Conservation (phyloP, 2,888 invertebrate genomes). For the Argynnis bischoffii region DNA sequence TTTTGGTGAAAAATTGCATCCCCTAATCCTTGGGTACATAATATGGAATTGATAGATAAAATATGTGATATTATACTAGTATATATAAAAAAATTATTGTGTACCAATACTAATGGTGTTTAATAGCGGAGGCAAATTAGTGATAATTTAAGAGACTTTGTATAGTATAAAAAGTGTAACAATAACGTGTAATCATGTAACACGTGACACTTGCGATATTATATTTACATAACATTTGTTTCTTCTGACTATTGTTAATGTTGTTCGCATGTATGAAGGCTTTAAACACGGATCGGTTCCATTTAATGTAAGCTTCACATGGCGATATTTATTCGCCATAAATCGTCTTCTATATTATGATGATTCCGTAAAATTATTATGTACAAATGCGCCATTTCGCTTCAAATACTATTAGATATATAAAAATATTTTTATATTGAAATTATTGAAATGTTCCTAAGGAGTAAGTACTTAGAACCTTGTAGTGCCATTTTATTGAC, state of each 20-base stretch:
- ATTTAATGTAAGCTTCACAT: conserved; percentile 23
- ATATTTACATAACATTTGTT: conserved; percentile 13
- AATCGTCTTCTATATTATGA: conserved; percentile 27
- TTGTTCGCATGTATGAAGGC: conserved; percentile 34
- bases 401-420: conserved; percentile 50
- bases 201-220: conserved; percentile 11
- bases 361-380: conserved; percentile 40
- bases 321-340: conserved; percentile 16
- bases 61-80: conserved; percentile 16
- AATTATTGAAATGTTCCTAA: conserved; percentile 68
- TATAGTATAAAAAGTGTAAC: conserved; percentile 9
- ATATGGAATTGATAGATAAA: conserved; percentile 9
- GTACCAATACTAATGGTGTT: background rate
- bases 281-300: conserved; percentile 35
- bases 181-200: conserved; percentile 18
- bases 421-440: conserved; percentile 60
- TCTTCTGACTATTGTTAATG: conserved; percentile 6
- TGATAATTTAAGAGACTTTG: conserved; percentile 10
- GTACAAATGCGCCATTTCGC: conserved; percentile 56
- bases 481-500: conserved; percentile 70
- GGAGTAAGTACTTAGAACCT: conserved; percentile 62
- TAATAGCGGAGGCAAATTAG: conserved; percentile 25
- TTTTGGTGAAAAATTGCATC: too few species aligned
- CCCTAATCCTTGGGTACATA: background rate
- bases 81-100: conserved; percentile 6